Base-by-base conservation (phyloP, 2,113 vertebrate species). In the Cairina moschata region DNA sequence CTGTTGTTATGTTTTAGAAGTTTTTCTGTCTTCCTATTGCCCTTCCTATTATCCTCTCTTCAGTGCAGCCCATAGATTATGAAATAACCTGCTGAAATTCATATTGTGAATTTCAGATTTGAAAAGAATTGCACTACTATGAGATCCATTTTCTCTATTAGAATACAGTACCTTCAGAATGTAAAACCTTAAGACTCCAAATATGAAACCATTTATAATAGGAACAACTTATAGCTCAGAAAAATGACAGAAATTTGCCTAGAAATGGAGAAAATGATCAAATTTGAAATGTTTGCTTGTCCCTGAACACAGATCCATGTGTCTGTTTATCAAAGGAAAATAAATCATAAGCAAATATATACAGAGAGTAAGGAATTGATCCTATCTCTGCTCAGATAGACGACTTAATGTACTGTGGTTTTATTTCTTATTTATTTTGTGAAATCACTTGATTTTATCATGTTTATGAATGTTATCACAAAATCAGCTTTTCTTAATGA, bases 51-150 rank as follows among this genome's bases (percentile, higher is more conserved):
- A 77, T 66, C 32, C 4, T 82, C 25, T 71, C 54, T 72, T 76
- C 46, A 74, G 58, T 78, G 38, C n/a, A 92, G 12, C 9, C 50
- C 32, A 88, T 84, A 81, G 69, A 91, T 88, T 83, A 91, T 72
- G 48, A 96, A 92, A 56, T 58, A 90, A 82, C 63, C 23, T 81
- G 46, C 42, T 92, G 84, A 85, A 95, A 91, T 56, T 42, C 25
- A 46, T 83, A 84, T 60, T 84, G 46, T 82, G 82, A 59, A 48
- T 48, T 74, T 84, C 9, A 67, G 42, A 86, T 84, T 87, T 83
- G 36, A 91, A 88, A 88, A 88, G 76, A 90, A 88, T 42, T 17
- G 23, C 32, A 31, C 23, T 65, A 8, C 66, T 79, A 36, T 63
- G 34, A 40, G n/a, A 76, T 82, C 74, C 2, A 79, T 63, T 83